These are phyloP conservation scores for Rhea americana DNA, from an alignment of 2,113 vertebrate genomes.

Conservation along the genomic window DNA sequence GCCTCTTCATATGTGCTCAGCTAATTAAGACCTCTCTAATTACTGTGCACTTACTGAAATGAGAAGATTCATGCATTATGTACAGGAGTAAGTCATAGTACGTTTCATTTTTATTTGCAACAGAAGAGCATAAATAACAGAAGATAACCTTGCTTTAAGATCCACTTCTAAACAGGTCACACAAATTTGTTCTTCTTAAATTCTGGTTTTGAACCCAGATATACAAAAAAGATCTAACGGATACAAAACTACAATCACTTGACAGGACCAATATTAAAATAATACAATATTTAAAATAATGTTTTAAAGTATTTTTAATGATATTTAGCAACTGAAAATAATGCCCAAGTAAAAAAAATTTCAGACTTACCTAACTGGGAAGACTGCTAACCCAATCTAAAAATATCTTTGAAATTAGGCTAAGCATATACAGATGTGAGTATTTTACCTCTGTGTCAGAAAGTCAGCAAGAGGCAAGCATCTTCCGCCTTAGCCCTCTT, in stretches of 20 bases:
- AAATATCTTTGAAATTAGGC: neutral
- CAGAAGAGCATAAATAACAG: neutral
- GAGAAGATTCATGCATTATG: neutral
- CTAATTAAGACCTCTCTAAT: conserved; percentile 20
- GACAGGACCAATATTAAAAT: neutral
- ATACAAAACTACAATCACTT: neutral
- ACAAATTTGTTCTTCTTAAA: neutral
- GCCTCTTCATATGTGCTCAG: neutral
- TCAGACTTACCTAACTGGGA: neutral
- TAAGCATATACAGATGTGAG: neutral
- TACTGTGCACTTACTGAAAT: neutral
- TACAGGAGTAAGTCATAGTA: neutral
- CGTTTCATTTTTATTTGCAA: neutral
- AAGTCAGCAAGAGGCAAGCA: neutral
- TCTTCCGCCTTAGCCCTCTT: neutral
- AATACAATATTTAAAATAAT: neutral
- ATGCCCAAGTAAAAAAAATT: neutral
- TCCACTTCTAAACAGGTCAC: neutral
- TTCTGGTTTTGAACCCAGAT: neutral
- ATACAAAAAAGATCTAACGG: neutral
- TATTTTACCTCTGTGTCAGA: neutral
- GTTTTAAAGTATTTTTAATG: neutral
- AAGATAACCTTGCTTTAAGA: neutral
- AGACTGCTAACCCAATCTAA: neutral
- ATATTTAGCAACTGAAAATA: neutral